Conservation (phyloP, 1,140 invertebrate species). For the Cydia splendana region DNA sequence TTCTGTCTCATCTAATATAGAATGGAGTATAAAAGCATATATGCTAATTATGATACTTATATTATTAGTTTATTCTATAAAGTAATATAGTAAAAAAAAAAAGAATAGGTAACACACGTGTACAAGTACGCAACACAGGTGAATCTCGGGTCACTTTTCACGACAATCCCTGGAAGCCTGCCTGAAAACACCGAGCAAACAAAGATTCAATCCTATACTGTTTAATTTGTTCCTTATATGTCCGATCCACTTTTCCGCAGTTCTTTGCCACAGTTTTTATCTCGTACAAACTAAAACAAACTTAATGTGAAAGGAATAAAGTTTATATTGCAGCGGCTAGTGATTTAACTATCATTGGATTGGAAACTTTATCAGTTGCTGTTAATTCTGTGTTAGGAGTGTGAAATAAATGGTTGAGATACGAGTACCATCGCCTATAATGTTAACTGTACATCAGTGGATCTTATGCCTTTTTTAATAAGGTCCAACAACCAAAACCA, state of each 20-base stretch:
- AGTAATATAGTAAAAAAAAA: no score
- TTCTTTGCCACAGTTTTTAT: neutral
- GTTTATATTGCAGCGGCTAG: neutral
- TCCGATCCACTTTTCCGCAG: constrained; percentile 10
- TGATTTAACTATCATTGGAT: constrained; percentile 1
- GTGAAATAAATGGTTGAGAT: neutral
- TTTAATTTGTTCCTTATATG: constrained; percentile 15
- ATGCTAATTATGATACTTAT: no score
- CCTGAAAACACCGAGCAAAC: neutral
- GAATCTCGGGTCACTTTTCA: neutral
- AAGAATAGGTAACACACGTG: neutral
- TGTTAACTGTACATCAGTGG: no score
- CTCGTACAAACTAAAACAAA: neutral
- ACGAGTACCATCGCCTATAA: no score
- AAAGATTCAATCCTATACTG: constrained; percentile 15
- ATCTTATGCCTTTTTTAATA: no score
- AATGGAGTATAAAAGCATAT: no score
- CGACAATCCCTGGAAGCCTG: neutral
- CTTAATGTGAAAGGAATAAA: neutral
- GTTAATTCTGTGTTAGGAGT: neutral
- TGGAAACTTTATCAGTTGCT: neutral
- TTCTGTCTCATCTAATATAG: no score
- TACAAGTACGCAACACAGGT: neutral
- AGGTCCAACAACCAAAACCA: no score
- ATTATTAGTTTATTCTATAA: no score